Percentiles rank a stretch among this genome's conserved stretches.
Evolutionary conservation across 2,888 invertebrate genomes (phyloP).

Genomic region (Thelaira solivaga): DNA sequence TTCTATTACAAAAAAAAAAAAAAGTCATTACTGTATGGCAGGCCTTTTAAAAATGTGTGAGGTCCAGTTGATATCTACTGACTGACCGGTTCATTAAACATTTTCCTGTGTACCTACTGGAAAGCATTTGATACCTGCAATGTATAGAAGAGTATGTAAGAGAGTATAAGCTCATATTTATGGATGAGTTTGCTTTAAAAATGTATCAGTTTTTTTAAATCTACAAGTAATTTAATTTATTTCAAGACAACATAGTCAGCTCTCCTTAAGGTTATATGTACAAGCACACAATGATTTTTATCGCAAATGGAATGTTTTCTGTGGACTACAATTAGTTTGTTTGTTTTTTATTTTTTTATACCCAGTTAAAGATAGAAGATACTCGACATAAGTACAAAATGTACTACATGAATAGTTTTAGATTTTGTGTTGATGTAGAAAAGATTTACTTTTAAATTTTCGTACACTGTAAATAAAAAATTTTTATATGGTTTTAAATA

Average conservation of each 20-base stretch:
- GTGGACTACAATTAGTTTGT: background rate
- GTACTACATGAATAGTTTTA: too few relatives aligned
- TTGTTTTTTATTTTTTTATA: background rate
- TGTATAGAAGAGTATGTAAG: too few relatives aligned
- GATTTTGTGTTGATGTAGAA: too few relatives aligned
- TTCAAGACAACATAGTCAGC: background rate
- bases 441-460: too few relatives aligned
- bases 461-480: too few relatives aligned
- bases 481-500: too few relatives aligned
- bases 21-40: background rate
- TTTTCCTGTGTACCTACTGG: background rate
- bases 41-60: conserved; percentile 22
- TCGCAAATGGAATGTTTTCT: background rate
- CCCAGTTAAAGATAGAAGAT: background rate
- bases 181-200: conserved; percentile 8
- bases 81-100: background rate
- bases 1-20: background rate
- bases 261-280: too few relatives aligned
- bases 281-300: background rate
- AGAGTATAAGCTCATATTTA: background rate
- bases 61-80: conserved; percentile 1
- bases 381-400: too few relatives aligned
- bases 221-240: conserved; percentile 11
- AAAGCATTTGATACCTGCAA: too few relatives aligned
- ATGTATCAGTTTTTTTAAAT: conserved; percentile 14